Evolutionary conservation across 2,797 vertebrate genomes (phyloP).

Genomic region (Atherinosoma microstoma): DNA sequence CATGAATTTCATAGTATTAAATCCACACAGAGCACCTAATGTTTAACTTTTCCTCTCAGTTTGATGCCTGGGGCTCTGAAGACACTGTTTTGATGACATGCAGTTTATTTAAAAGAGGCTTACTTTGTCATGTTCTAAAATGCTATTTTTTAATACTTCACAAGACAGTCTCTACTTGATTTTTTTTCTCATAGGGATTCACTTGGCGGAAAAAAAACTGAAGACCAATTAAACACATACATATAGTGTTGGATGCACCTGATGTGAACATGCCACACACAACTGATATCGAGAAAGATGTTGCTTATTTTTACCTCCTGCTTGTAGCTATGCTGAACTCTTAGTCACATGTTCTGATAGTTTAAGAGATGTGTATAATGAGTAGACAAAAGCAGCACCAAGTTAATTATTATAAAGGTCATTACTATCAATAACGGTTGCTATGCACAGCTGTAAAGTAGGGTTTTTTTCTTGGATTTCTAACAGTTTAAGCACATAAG

Average conservation of each 20-base stretch:
- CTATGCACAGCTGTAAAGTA: not conserved
- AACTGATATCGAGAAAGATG: not conserved
- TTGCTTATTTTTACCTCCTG: not conserved
- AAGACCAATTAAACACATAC: not conserved
- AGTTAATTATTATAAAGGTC: constrained; percentile 45
- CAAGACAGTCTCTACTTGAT: not conserved
- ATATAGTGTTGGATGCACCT: not conserved
- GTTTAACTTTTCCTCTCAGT: constrained; percentile 22
- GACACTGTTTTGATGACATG: not conserved
- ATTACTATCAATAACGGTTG: not conserved
- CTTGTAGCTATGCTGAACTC: not conserved
- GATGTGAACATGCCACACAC: not conserved
- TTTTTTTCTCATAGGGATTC: not conserved
- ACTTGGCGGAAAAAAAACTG: no score
- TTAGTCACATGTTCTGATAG: not conserved
- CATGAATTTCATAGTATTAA: not conserved
- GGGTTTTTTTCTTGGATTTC: constrained; percentile 20
- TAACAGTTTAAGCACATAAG: constrained; percentile 10
- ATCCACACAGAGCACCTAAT: constrained; percentile 7
- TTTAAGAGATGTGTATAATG: constrained; percentile 10
- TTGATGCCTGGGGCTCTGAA: not conserved
- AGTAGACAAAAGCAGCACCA: constrained; percentile 6
- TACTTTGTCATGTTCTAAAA: not conserved
- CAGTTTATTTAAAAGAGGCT: not conserved
- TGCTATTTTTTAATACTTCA: not conserved